These are phyloP conservation scores for Unio pictorum DNA, from an alignment of 2,888 invertebrate genomes.

Conservation along the genomic window DNA sequence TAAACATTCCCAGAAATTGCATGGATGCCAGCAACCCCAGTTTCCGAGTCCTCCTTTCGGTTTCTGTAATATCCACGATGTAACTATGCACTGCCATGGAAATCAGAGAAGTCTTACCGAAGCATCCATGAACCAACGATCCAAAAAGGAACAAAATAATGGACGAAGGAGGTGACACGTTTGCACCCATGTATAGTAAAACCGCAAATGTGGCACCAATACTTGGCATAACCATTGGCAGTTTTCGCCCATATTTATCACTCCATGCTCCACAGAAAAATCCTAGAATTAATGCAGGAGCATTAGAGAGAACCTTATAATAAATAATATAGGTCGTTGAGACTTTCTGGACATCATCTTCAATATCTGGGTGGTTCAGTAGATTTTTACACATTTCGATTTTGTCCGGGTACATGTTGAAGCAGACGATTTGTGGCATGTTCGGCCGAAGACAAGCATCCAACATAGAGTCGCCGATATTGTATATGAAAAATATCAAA, in stretches of 20 bases:
- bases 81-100: conserved; percentile 69
- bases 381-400: conserved; percentile 40
- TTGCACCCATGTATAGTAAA: conserved; percentile 56
- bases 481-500: conserved; percentile 64
- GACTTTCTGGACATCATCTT: conserved; percentile 56
- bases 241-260: conserved; percentile 64
- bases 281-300: conserved; percentile 64
- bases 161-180: conserved; percentile 32
- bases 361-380: conserved; percentile 37
- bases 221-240: conserved; percentile 61
- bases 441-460: conserved; percentile 65
- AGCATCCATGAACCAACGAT: conserved; percentile 60
- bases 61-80: conserved; percentile 60
- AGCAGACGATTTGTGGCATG: conserved; percentile 62
- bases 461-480: conserved; percentile 64
- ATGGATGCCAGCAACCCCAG: conserved; percentile 65
- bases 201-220: conserved; percentile 64
- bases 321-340: conserved; percentile 62
- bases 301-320: conserved; percentile 61
- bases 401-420: conserved; percentile 35
- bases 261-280: conserved; percentile 69
- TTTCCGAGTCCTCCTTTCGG: conserved; percentile 54
- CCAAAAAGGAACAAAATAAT: conserved; percentile 58
- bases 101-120: conserved; percentile 67
- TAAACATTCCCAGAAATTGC: conserved; percentile 68